These are phyloP conservation scores for Perodicticus potto DNA, from an alignment of 2,797 vertebrate genomes.

Conservation along the genomic window DNA sequence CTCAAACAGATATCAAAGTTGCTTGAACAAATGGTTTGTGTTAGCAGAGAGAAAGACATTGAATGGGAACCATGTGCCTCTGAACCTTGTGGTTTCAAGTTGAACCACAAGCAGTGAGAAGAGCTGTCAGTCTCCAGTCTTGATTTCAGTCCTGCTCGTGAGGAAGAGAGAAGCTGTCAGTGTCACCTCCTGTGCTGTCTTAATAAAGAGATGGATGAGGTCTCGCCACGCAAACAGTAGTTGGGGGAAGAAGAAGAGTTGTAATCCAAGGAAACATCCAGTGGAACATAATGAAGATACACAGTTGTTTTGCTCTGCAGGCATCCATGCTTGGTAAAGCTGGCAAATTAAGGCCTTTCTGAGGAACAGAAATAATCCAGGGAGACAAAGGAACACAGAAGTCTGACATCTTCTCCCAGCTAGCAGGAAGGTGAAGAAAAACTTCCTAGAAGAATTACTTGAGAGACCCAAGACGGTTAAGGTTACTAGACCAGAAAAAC, in stretches of 20 bases:
- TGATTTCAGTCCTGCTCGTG: constrained; percentile 82
- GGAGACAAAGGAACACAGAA: not conserved
- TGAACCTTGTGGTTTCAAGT: constrained; percentile 87
- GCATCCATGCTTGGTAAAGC: not conserved
- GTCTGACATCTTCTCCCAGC: not conserved
- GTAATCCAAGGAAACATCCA: too few relatives aligned
- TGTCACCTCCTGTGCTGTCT: constrained; percentile 78
- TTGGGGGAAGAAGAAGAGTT: not conserved
- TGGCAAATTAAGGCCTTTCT: not conserved
- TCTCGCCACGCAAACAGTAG: rapidly evolving
- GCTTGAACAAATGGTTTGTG: constrained; percentile 88
- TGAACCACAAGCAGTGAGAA: constrained; percentile 86
- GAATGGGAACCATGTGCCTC: constrained; percentile 89
- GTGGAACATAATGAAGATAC: not conserved
- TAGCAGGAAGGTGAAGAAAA: constrained; percentile 42
- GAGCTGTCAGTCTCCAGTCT: constrained; percentile 87
- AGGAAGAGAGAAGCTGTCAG: constrained; percentile 52
- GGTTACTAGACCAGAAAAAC: constrained; percentile 55
- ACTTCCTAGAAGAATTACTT: constrained; percentile 57
- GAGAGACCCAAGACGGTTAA: constrained; percentile 9
- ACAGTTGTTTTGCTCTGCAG: not conserved
- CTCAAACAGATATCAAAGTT: constrained; percentile 86
- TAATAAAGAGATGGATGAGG: not conserved
- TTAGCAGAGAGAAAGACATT: constrained; percentile 85
- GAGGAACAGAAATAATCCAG: not conserved